Evolutionary conservation across 2,888 invertebrate genomes (phyloP).

Genomic region (Macrosoma leucophasiata): DNA sequence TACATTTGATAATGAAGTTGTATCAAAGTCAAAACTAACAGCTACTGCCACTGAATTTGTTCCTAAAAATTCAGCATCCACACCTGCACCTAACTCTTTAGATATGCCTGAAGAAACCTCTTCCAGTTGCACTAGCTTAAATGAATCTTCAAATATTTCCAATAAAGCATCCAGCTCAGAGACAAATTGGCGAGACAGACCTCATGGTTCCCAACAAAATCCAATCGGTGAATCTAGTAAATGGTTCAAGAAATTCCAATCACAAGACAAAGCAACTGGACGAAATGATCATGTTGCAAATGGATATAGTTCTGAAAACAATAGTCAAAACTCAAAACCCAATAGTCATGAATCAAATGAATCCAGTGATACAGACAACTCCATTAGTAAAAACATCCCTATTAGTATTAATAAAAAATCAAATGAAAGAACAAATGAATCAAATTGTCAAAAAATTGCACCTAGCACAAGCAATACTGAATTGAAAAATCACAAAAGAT

Average conservation of each 20-base stretch:
- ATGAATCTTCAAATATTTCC: constrained; percentile 22
- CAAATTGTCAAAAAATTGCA: no score
- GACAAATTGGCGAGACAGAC: constrained; percentile 58
- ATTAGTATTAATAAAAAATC: no score
- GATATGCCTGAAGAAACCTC: no score
- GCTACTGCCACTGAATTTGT: constrained; percentile 76
- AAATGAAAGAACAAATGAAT: no score
- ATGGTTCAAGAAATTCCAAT: constrained; percentile 18
- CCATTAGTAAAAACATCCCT: no score
- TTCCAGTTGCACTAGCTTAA: constrained; percentile 34
- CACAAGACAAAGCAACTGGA: constrained; percentile 31
- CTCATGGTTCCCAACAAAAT: constrained; percentile 36
- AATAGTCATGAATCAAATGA: constrained; percentile 13
- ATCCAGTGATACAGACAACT: constrained; percentile 25
- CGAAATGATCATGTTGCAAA: constrained; percentile 5
- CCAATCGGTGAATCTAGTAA: constrained; percentile 24
- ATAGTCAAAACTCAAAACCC: constrained; percentile 11
- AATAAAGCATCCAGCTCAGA: constrained; percentile 39
- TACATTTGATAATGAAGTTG: constrained; percentile 44
- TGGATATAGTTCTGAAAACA: constrained; percentile 5
- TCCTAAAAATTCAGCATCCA: constrained; percentile 51
- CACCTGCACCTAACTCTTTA: no score
- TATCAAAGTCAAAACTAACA: constrained; percentile 70
- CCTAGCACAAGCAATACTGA: no score
- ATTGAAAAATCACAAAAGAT: no score